Conservation (phyloP, 2,888 invertebrate species). For the Trachelus tabidus region DNA sequence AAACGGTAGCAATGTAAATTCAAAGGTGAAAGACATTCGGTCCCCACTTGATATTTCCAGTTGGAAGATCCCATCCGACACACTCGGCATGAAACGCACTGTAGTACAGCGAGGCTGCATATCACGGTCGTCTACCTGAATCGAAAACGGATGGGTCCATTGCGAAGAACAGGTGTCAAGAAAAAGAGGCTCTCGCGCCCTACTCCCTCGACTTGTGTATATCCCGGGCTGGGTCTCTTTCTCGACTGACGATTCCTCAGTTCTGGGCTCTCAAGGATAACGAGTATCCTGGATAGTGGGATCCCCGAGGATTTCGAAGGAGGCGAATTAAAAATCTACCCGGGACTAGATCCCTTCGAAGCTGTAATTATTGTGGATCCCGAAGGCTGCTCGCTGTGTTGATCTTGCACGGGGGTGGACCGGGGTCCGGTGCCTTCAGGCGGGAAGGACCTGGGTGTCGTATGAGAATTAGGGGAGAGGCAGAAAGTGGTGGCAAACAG, state of each 20-base stretch:
- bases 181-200: slow-evolving; percentile 23
- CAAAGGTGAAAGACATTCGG: neutral
- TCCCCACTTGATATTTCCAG: neutral
- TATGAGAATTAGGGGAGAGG: neutral
- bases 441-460: neutral
- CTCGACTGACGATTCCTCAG: slow-evolving; percentile 19
- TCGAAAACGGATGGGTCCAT: slow-evolving; percentile 40
- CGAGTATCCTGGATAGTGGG: slow-evolving; percentile 56
- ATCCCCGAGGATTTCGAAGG: slow-evolving; percentile 25
- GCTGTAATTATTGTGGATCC: slow-evolving; percentile 52
- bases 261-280: slow-evolving; percentile 54
- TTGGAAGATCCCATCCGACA: neutral
- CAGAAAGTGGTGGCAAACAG: neutral
- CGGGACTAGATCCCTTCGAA: slow-evolving; percentile 26
- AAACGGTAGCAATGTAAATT: neutral
- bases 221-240: slow-evolving; percentile 1
- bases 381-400: neutral
- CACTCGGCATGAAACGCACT: neutral
- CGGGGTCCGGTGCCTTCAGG: neutral
- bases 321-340: slow-evolving; percentile 6
- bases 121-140: neutral
- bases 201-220: slow-evolving; percentile 45
- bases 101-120: neutral
- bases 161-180: slow-evolving; percentile 49
- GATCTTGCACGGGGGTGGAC: neutral